These are phyloP conservation scores for Notothenia coriiceps DNA, from an alignment of 2,113 vertebrate genomes.

Conservation along the genomic window DNA sequence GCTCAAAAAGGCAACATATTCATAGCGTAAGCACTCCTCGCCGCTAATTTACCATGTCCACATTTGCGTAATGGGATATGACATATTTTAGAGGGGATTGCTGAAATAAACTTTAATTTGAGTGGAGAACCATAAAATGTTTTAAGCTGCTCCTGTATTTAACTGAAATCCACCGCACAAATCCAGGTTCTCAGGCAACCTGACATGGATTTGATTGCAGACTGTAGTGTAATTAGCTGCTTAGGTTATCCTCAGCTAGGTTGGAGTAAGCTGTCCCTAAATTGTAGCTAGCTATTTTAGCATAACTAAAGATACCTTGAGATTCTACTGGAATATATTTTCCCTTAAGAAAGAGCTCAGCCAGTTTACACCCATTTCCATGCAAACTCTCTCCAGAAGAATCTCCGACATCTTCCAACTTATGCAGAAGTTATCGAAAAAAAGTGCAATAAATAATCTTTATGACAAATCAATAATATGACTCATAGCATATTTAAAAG, in stretches of 20 bases:
- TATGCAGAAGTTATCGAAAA: constrained; percentile 45
- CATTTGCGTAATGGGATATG: constrained; percentile 86
- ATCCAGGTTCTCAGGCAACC: constrained; percentile 78
- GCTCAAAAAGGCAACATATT: constrained; percentile 76
- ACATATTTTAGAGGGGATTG: constrained; percentile 82
- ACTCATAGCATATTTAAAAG: constrained; percentile 69
- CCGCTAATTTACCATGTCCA: constrained; percentile 85
- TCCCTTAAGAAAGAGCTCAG: constrained; percentile 34
- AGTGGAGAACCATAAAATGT: constrained; percentile 84
- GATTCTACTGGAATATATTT: constrained; percentile 33
- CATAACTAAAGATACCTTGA: constrained; percentile 51
- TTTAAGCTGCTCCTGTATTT: constrained; percentile 79
- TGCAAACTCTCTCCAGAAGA: constrained; percentile 32
- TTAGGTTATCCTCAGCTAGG: constrained; percentile 71
- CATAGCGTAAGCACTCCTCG: constrained; percentile 70
- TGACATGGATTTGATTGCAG: constrained; percentile 83
- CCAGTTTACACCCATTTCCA: constrained; percentile 51
- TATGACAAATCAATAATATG: constrained; percentile 71
- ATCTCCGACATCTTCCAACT: constrained; percentile 47
- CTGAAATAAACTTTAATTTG: constrained; percentile 78
- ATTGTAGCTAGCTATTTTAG: constrained; percentile 39
- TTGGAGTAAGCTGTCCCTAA: constrained; percentile 30
- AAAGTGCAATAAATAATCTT: constrained; percentile 70
- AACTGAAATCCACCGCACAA: constrained; percentile 78
- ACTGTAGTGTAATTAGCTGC: constrained; percentile 83